Evolutionary conservation across 35 echinoderm and acorn worm genomes (phyloP).

Genomic region (Diadema setosum): DNA sequence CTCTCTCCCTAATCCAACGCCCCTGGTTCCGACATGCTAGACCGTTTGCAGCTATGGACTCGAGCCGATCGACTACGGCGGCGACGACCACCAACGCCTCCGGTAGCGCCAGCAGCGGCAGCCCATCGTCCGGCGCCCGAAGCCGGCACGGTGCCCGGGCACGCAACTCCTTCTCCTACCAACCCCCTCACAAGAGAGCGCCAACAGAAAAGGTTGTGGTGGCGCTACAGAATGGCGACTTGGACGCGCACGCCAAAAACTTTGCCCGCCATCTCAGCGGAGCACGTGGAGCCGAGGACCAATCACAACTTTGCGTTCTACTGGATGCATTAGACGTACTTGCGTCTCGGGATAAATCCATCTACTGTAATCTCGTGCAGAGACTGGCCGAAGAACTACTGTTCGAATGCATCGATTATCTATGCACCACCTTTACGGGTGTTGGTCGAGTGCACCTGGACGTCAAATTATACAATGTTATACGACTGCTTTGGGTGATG

Average conservation of each 20-base stretch:
- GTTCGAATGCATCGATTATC: conserved; percentile 65
- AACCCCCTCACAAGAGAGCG: conserved; percentile 3
- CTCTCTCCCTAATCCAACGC: conserved; percentile 10
- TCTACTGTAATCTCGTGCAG: conserved; percentile 71
- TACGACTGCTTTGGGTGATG: conserved; percentile 76
- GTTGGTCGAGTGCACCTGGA: conserved; percentile 63
- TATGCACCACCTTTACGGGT: conserved; percentile 44
- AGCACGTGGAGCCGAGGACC: conserved; percentile 56
- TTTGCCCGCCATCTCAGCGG: conserved; percentile 63
- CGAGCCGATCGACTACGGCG: neutral
- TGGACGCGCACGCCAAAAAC: conserved; percentile 67
- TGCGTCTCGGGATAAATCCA: conserved; percentile 48
- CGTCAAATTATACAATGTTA: conserved; percentile 77
- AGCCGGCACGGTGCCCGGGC: neutral
- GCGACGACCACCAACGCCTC: neutral
- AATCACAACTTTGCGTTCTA: conserved; percentile 47
- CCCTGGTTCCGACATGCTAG: conserved; percentile 13
- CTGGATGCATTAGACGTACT: conserved; percentile 83
- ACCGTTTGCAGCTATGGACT: neutral
- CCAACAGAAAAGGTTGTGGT: conserved; percentile 73
- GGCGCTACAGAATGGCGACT: conserved; percentile 61
- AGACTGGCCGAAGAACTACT: conserved; percentile 66
- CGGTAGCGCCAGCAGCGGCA: neutral
- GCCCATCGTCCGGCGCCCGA: conserved; percentile 1
- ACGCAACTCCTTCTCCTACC: conserved; percentile 2